Evolutionary conservation across 2,888 invertebrate genomes (phyloP).

Genomic region (Rosalia funebris): DNA sequence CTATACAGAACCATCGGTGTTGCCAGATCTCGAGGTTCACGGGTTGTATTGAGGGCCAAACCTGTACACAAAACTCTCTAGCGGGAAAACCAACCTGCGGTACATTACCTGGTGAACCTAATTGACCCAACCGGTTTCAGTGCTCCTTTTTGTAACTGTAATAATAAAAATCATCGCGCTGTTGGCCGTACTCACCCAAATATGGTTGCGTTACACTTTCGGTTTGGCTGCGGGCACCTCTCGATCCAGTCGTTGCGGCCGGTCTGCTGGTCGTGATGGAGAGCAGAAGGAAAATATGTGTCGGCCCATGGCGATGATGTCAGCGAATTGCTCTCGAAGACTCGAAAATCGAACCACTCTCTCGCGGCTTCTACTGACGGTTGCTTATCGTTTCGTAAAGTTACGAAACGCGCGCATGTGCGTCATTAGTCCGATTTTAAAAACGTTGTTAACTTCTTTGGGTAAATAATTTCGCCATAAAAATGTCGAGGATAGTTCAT

Average conservation of each 20-base stretch:
- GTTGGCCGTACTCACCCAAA: conserved; percentile 7
- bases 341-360: conserved; percentile 4
- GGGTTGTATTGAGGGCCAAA: no score
- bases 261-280: neutral
- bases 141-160: neutral
- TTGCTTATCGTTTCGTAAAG: neutral
- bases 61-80: no score
- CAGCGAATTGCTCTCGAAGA: conserved; percentile 17
- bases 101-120: no score
- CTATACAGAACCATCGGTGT: no score
- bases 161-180: conserved; percentile 8
- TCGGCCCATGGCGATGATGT: conserved; percentile 17
- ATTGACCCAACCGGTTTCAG: neutral
- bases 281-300: neutral
- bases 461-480: neutral
- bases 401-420: neutral
- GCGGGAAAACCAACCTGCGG: no score
- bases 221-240: neutral
- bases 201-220: conserved; percentile 24
- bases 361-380: conserved; percentile 4
- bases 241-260: neutral
- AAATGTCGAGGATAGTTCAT: neutral
- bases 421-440: neutral
- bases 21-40: no score
- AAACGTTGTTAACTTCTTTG: neutral